These are phyloP conservation scores for Cataglyphis rosenhaueri DNA, from an alignment of 2,888 invertebrate species.

Conservation along the genomic window DNA sequence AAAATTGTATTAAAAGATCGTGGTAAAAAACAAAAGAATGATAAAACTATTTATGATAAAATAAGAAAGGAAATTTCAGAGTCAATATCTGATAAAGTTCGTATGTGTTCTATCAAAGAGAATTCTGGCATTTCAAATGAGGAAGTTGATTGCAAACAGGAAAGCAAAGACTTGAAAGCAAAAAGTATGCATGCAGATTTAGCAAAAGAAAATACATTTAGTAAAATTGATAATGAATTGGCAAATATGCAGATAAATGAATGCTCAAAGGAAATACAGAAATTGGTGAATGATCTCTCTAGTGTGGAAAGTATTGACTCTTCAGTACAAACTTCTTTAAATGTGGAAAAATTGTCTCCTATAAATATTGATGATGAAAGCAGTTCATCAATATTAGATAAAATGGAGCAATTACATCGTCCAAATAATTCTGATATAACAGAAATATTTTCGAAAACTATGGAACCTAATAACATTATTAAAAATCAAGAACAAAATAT, in stretches of 20 bases:
- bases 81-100: constrained; percentile 9
- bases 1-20: constrained; percentile 22
- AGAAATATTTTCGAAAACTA: constrained; percentile 54
- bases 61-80: constrained; percentile 31
- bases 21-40: constrained; percentile 39
- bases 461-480: constrained; percentile 48
- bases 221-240: constrained; percentile 66
- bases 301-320: constrained; percentile 66
- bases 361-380: constrained; percentile 76
- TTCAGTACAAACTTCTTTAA: constrained; percentile 60
- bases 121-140: constrained; percentile 40
- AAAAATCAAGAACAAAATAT: constrained; percentile 46
- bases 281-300: constrained; percentile 70
- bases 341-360: constrained; percentile 61
- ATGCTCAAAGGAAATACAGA: constrained; percentile 72
- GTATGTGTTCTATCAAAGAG: constrained; percentile 22
- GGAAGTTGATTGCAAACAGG: constrained; percentile 22
- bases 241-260: constrained; percentile 69
- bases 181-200: constrained; percentile 33
- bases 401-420: constrained; percentile 76
- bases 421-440: constrained; percentile 59
- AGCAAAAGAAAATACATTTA: constrained; percentile 56
- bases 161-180: constrained; percentile 6
- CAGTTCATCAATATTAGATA: constrained; percentile 76
- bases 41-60: constrained; percentile 45